Evolutionary conservation across 2,888 invertebrate species (phyloP).

Genomic region (Drosophila prostipennis): DNA sequence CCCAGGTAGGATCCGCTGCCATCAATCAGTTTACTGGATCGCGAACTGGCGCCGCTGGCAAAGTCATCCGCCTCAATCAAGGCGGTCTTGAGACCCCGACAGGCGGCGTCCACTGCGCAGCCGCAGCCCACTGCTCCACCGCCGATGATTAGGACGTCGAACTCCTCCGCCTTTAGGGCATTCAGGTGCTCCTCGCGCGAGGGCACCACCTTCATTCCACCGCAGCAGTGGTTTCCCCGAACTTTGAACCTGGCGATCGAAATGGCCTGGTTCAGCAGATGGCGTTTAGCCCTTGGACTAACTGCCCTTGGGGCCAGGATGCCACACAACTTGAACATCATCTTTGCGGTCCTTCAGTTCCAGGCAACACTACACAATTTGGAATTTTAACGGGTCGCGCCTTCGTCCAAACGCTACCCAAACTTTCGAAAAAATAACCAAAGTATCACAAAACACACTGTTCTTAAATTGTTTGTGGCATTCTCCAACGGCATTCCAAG

Average conservation of each 20-base stretch:
- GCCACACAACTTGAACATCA: slow-evolving; percentile 18
- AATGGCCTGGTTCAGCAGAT: background rate
- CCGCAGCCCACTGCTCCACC: slow-evolving; percentile 99
- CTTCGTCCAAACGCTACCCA: slow-evolving; percentile 3
- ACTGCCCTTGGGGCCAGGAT: slow-evolving; percentile 2
- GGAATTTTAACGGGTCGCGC: slow-evolving; percentile 24
- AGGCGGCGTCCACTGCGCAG: slow-evolving; percentile 96
- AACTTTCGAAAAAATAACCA: background rate
- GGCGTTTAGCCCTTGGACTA: background rate
- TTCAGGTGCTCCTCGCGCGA: slow-evolving; percentile 91
- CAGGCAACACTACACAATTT: slow-evolving; percentile 12
- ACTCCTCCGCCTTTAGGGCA: slow-evolving; percentile 90
- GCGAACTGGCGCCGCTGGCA: slow-evolving; percentile 96
- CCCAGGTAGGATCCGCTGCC: slow-evolving; percentile 98
- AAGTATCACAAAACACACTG: background rate
- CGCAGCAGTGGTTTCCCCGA: slow-evolving; percentile 8
- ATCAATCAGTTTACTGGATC: slow-evolving; percentile 98
- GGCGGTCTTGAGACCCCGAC: slow-evolving; percentile 97
- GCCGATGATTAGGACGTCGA: slow-evolving; percentile 97
- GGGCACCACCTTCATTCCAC: slow-evolving; percentile 85
- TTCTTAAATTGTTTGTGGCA: background rate
- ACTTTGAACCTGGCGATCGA: background rate
- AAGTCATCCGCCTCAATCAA: slow-evolving; percentile 98
- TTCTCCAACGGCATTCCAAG: background rate
- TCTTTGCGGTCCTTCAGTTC: background rate